Conservation (phyloP, 1,140 invertebrate genomes). For the Eupristina koningsbergeri region DNA sequence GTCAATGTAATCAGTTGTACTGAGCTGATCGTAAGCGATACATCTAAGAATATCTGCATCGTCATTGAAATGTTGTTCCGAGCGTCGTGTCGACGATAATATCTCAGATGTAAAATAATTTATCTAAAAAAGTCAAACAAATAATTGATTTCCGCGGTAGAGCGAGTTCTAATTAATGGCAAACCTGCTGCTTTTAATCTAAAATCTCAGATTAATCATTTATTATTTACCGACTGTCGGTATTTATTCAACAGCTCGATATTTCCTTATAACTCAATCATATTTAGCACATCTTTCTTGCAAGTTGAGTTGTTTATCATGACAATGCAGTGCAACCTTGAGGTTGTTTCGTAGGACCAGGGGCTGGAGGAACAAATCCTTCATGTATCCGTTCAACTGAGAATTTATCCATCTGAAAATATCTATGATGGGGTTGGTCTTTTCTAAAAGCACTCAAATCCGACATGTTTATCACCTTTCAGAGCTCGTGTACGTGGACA, state of each 20-base stretch:
- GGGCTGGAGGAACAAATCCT: background rate
- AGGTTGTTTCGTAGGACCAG: background rate
- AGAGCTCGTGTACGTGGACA: background rate
- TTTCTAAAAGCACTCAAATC: background rate
- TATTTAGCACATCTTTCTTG: background rate
- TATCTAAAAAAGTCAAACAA: background rate
- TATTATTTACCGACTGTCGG: too few relatives aligned
- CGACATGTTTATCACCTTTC: constrained; percentile 41
- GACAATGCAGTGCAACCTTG: background rate
- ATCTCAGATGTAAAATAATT: background rate
- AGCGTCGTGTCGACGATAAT: background rate
- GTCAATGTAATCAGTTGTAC: background rate
- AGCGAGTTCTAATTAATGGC: background rate
- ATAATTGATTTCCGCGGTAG: background rate
- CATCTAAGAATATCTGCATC: background rate
- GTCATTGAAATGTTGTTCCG: background rate
- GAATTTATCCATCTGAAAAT: constrained; percentile 29
- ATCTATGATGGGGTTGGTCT: constrained; percentile 31
- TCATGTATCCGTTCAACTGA: too few relatives aligned
- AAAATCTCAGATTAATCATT: too few relatives aligned
- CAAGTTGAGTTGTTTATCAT: background rate
- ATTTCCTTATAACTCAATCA: background rate
- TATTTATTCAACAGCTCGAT: background rate
- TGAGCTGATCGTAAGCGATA: background rate
- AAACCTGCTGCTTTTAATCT: background rate